Evolutionary conservation across 2,888 invertebrate genomes (phyloP).

Genomic region (Ectropis crepuscularia): DNA sequence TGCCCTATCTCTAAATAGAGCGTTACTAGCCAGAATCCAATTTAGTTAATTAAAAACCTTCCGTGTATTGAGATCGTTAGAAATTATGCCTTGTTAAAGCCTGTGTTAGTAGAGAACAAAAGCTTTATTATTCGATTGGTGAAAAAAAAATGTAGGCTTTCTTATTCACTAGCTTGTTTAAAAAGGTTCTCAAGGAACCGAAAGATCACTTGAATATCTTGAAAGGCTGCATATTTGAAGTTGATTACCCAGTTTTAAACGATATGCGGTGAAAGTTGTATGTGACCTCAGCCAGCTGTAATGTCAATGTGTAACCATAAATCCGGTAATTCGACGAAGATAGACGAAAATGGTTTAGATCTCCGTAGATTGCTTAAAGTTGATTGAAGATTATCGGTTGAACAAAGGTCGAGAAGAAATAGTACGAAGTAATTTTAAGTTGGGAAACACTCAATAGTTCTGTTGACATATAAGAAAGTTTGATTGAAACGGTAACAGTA

Average conservation of each 20-base stretch:
- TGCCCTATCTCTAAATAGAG: slow-evolving; percentile 31
- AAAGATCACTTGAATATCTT: slow-evolving; percentile 53
- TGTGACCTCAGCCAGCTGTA: slow-evolving; percentile 44
- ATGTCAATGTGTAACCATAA: slow-evolving; percentile 47
- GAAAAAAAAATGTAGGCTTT: slow-evolving; percentile 44
- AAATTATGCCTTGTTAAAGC: slow-evolving; percentile 49
- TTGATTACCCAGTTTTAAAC: slow-evolving; percentile 46
- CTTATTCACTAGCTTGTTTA: slow-evolving; percentile 41
- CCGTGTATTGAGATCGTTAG: slow-evolving; percentile 54
- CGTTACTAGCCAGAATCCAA: slow-evolving; percentile 50
- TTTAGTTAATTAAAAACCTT: slow-evolving; percentile 63
- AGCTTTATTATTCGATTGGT: slow-evolving; percentile 37
- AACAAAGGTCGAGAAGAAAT: slow-evolving; percentile 14
- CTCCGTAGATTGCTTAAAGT: slow-evolving; percentile 4
- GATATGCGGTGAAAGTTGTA: slow-evolving; percentile 49
- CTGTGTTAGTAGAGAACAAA: slow-evolving; percentile 33
- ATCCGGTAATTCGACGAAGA: slow-evolving; percentile 34
- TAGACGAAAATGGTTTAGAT: slow-evolving; percentile 13
- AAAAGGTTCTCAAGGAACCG: slow-evolving; percentile 39
- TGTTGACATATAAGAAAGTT: slow-evolving; percentile 26
- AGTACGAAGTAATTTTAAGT: slow-evolving; percentile 19
- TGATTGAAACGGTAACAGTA: slow-evolving; percentile 14
- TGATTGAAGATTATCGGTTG: slow-evolving; percentile 9
- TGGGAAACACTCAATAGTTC: slow-evolving; percentile 11
- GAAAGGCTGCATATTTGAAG: slow-evolving; percentile 49